A percentile compares a stretch with the other conserved stretches of the same genome.
phyloP scores from a whole-genome alignment of 2,797 vertebrate genomes.

The Poeciliopsis paucimaculata region DNA sequence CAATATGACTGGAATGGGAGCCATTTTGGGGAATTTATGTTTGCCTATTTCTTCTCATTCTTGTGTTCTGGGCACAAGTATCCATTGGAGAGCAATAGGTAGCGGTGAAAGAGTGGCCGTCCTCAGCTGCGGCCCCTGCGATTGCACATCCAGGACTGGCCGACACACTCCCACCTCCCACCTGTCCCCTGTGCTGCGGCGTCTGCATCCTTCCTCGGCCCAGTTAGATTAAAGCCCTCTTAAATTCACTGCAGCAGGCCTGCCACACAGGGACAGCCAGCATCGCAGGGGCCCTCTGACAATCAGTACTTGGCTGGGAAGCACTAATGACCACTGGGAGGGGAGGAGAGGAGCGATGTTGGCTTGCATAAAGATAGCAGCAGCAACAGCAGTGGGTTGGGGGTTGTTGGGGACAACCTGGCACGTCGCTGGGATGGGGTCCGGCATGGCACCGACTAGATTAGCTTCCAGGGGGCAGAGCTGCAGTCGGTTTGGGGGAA shows the following conservation, averaged over 20 bases:
- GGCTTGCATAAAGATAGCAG: constrained; percentile 58
- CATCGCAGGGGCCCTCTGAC: constrained; percentile 73
- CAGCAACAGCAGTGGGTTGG: constrained; percentile 43
- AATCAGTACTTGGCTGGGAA: constrained; percentile 75
- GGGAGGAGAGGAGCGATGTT: constrained; percentile 52
- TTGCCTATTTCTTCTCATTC: constrained; percentile 72
- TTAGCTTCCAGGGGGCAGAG: constrained; percentile 83
- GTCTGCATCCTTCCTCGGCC: constrained; percentile 62
- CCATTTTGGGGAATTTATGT: constrained; percentile 78
- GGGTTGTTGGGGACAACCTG: constrained; percentile 55
- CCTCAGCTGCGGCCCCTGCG: constrained; percentile 66
- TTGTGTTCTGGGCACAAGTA: constrained; percentile 71
- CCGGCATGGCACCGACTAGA: constrained; percentile 75
- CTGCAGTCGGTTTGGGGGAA: constrained; percentile 88
- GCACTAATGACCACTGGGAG: constrained; percentile 77
- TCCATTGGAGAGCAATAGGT: constrained; percentile 77
- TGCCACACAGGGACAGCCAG: constrained; percentile 64
- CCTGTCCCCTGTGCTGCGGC: constrained; percentile 54
- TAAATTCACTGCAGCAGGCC: constrained; percentile 73
- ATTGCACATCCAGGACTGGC: constrained; percentile 50
- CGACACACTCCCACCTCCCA: constrained; percentile 40
- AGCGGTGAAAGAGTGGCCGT: constrained; percentile 68
- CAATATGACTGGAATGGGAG: constrained; percentile 75
- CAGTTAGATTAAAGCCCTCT: constrained; percentile 79
- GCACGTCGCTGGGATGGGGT: constrained; percentile 60